These are phyloP conservation scores for Eriosoma lanigerum DNA, from an alignment of 1,140 invertebrate species.

Conservation along the genomic window DNA sequence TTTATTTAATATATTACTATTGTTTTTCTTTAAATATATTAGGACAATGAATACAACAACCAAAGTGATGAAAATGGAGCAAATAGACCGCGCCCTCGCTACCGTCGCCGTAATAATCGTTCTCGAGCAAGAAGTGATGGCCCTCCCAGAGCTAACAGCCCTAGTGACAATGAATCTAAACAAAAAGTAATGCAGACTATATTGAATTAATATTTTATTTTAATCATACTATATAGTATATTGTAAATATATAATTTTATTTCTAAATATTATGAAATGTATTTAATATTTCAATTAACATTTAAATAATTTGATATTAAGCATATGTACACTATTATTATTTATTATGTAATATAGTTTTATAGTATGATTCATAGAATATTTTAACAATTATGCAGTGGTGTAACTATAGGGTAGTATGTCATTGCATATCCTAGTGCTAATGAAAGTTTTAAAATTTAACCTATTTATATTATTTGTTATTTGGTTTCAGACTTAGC, in stretches of 20 bases:
- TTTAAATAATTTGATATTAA: no score
- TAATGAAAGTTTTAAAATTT: no score
- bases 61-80: slow-evolving; percentile 46
- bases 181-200: slow-evolving; percentile 38
- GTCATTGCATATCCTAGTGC: no score
- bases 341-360: no score
- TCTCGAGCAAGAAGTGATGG: slow-evolving; percentile 48
- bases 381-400: no score
- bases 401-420: no score
- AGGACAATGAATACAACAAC: slow-evolving; percentile 44
- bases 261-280: not conserved
- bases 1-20: no score
- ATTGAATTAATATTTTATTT: not conserved
- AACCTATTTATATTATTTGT: no score
- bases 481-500: no score
- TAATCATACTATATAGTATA: no score
- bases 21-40: not conserved
- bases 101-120: slow-evolving; percentile 35
- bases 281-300: not conserved
- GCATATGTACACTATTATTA: not conserved
- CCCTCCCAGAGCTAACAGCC: slow-evolving; percentile 42
- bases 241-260: not conserved
- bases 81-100: slow-evolving; percentile 36
- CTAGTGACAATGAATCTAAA: slow-evolving; percentile 47
- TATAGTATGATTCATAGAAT: no score